phyloP scores from a whole-genome alignment of 64 coral and sea anemone species.

The Porites australiensis region DNA sequence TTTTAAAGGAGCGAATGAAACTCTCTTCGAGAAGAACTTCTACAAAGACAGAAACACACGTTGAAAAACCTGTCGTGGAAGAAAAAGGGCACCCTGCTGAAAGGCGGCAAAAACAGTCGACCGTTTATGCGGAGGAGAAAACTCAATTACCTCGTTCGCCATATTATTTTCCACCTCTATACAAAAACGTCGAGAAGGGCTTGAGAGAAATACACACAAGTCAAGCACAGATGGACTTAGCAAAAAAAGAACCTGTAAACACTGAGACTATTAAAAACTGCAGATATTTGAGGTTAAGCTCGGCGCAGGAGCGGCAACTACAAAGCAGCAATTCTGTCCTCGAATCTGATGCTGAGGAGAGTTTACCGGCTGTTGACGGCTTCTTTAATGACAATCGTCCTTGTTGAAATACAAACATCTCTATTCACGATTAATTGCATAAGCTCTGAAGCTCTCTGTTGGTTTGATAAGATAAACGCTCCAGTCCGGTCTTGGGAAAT shows the following conservation, averaged over 20 bases:
- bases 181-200: slow-evolving; percentile 22
- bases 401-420: slow-evolving; percentile 8
- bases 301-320: neutral
- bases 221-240: neutral
- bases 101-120: neutral
- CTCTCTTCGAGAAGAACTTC: neutral
- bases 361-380: neutral
- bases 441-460: neutral
- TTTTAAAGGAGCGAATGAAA: slow-evolving; percentile 19
- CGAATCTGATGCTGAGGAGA: neutral
- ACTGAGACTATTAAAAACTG: slow-evolving; percentile 3
- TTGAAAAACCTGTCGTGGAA: neutral
- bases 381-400: neutral
- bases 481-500: neutral
- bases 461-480: neutral
- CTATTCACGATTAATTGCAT: neutral
- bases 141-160: slow-evolving; percentile 6
- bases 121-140: neutral
- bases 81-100: neutral
- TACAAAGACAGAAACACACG: neutral
- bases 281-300: slow-evolving; percentile 27
- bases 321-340: neutral
- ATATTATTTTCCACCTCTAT: slow-evolving; percentile 46
- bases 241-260: slow-evolving; percentile 14
- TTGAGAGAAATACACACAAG: slow-evolving; percentile 28